These are phyloP conservation scores for Orchestia grillus DNA, from an alignment of 1,140 invertebrate genomes.

Conservation along the genomic window DNA sequence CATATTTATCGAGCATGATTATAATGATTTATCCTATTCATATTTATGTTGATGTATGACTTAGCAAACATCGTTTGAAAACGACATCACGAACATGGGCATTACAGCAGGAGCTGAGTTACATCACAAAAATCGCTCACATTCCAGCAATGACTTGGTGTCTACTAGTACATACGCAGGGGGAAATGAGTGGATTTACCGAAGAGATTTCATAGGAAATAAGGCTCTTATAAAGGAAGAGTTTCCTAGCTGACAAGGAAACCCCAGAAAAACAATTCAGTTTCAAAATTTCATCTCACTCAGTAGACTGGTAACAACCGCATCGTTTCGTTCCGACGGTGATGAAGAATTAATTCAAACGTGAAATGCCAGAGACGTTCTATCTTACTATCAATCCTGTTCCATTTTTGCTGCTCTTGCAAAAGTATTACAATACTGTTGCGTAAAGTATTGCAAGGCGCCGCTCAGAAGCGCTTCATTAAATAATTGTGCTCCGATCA, in stretches of 20 bases:
- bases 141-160: background rate
- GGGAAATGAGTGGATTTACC: background rate
- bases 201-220: background rate
- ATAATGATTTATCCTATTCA: background rate
- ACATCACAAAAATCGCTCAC: background rate
- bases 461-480: too few relatives aligned
- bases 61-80: background rate
- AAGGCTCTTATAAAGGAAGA: background rate
- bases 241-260: background rate
- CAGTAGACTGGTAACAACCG: too few relatives aligned
- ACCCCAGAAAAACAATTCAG: too few relatives aligned
- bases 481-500: too few relatives aligned
- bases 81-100: background rate
- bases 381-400: too few relatives aligned
- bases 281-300: too few relatives aligned
- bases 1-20: background rate
- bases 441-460: too few relatives aligned
- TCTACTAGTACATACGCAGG: background rate
- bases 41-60: background rate
- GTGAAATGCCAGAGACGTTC: too few relatives aligned
- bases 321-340: too few relatives aligned
- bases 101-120: background rate
- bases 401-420: too few relatives aligned
- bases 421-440: too few relatives aligned
- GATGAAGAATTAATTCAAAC: too few relatives aligned